A percentile compares a stretch with the other conserved stretches of the same genome.
phyloP scores from a whole-genome alignment of 2,888 invertebrate species.

The Eudasyphora cyanicolor region DNA sequence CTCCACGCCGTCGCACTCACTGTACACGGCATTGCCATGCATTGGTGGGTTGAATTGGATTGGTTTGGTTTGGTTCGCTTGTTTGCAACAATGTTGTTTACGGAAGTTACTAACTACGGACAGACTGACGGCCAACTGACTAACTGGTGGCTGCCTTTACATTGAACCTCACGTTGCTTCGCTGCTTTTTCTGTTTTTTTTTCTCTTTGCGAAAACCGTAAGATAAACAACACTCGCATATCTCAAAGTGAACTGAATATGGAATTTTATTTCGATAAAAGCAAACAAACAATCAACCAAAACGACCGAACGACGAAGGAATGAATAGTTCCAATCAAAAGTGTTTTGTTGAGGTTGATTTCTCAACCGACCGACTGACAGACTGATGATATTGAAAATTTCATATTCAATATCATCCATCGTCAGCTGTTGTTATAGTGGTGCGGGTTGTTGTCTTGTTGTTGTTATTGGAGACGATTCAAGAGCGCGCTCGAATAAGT shows the following conservation, averaged over 20 bases:
- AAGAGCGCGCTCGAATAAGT: neutral
- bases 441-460: too few relatives aligned
- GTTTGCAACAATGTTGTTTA: slow-evolving; percentile 35
- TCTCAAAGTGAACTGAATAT: neutral
- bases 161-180: neutral
- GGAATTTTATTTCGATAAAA: neutral
- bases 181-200: neutral
- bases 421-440: neutral
- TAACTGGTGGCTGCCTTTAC: neutral
- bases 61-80: neutral
- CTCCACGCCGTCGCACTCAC: neutral
- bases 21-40: neutral
- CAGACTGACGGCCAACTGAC: too few relatives aligned
- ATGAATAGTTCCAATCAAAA: neutral
- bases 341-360: neutral
- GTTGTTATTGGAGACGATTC: neutral
- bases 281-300: neutral
- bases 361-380: too few relatives aligned
- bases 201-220: neutral
- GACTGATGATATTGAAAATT: neutral
- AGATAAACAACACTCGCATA: neutral
- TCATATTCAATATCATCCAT: neutral
- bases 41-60: neutral
- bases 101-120: slow-evolving; percentile 12
- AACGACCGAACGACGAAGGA: neutral